Percentiles rank a stretch among this genome's conserved stretches.
These are phyloP conservation scores for Bombus sylvicola DNA, from an alignment of 1,140 invertebrate genomes.

Conservation along the genomic window DNA sequence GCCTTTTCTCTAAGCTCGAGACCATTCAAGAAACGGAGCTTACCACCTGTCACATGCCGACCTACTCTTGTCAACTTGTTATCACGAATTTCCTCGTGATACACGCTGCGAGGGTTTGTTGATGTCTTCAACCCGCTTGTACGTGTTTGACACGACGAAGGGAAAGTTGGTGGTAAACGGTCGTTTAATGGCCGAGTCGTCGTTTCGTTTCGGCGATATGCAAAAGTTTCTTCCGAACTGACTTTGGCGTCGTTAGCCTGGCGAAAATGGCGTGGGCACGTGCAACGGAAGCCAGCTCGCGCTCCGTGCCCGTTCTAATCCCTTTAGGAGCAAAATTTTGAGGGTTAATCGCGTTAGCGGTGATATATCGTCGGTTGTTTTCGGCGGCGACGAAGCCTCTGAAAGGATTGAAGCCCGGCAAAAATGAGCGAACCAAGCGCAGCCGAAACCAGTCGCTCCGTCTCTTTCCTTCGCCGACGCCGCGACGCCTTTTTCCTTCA, in stretches of 20 bases:
- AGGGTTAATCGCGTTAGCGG: constrained; percentile 59
- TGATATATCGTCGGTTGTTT: constrained; percentile 62
- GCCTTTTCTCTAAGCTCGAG: neutral
- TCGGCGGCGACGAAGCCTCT: constrained; percentile 66
- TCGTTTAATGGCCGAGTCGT: constrained; percentile 30
- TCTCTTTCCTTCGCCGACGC: neutral
- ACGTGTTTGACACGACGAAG: neutral
- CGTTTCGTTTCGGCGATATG: constrained; percentile 30
- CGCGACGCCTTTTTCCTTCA: constrained; percentile 28
- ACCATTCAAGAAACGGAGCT: neutral
- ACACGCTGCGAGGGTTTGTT: neutral
- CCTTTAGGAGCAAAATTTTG: constrained; percentile 59
- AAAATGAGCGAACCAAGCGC: constrained; percentile 55
- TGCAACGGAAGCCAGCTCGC: constrained; percentile 19
- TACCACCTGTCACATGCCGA: neutral
- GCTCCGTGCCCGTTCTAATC: constrained; percentile 39
- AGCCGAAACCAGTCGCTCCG: neutral
- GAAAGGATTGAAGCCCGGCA: constrained; percentile 70
- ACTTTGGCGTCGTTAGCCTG: constrained; percentile 27
- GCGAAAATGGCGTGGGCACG: constrained; percentile 16
- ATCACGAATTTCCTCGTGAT: neutral
- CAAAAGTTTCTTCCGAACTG: neutral
- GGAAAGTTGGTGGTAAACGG: constrained; percentile 30
- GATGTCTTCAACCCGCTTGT: neutral
- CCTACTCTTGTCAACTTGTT: neutral